Percentiles rank a stretch among this genome's conserved stretches.
Conservation (phyloP, 2,797 vertebrate species). For the Pseudotriccus pelzelni region DNA sequence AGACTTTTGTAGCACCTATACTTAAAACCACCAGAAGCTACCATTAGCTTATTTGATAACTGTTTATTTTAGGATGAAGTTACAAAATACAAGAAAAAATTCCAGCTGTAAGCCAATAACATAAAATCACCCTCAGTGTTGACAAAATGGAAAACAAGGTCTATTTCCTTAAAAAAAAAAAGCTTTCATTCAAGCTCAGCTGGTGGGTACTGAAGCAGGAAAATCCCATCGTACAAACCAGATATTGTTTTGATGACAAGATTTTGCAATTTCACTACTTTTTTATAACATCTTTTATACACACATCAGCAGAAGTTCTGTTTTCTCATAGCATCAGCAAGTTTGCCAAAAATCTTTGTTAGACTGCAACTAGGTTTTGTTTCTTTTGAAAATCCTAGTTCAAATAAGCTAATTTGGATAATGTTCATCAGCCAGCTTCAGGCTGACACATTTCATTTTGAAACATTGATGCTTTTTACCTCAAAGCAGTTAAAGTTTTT, state of each 20-base stretch:
- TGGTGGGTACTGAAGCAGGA: background rate
- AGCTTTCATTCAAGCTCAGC: background rate
- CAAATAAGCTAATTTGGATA: background rate
- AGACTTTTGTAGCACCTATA: background rate
- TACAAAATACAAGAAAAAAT: background rate
- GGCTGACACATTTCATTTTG: background rate
- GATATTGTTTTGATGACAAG: background rate
- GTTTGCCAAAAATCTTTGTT: background rate
- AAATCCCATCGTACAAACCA: background rate
- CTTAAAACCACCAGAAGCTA: background rate
- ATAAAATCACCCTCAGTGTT: background rate
- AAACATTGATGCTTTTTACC: background rate
- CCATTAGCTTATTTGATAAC: background rate
- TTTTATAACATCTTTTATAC: background rate
- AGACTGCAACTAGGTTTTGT: background rate
- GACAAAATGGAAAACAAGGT: background rate
- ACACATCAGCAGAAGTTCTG: background rate
- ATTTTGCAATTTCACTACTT: background rate
- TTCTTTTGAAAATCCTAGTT: background rate
- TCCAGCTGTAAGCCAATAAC: background rate
- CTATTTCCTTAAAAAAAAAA: background rate
- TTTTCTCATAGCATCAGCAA: background rate
- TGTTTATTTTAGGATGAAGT: background rate
- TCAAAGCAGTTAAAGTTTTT: background rate
- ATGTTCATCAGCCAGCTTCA: background rate